Percentiles rank a stretch among this genome's conserved stretches.
These are phyloP conservation scores for Aleiodes sp. DNA, from an alignment of 1,140 invertebrate species.

Conservation along the genomic window DNA sequence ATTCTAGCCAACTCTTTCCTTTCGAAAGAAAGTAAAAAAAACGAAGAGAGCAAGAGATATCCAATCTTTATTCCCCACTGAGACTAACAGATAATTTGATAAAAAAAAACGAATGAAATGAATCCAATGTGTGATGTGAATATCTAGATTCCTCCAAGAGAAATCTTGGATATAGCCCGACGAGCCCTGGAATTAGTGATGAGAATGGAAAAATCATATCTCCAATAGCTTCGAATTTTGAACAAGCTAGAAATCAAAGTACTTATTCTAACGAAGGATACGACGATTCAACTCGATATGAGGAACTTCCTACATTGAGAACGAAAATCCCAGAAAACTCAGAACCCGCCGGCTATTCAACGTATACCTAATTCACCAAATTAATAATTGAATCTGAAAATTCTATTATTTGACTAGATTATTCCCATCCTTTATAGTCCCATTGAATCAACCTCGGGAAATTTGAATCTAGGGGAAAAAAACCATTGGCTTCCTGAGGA, in stretches of 20 bases:
- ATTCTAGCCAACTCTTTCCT: not conserved
- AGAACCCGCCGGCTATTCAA: not conserved
- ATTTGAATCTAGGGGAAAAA: conserved; percentile 24
- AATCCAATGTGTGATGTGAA: no score
- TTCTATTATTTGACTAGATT: not conserved
- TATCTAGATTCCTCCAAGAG: no score
- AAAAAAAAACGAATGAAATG: no score
- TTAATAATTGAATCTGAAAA: not conserved
- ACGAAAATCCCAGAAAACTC: not conserved
- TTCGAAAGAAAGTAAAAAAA: no score
- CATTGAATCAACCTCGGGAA: not conserved
- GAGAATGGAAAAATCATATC: not conserved
- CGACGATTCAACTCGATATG: not conserved
- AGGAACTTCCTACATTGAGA: not conserved
- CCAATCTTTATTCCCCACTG: no score
- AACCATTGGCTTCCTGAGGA: conserved; percentile 11
- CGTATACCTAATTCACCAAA: not conserved
- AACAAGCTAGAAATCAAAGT: no score
- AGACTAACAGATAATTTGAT: no score
- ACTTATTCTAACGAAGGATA: not conserved
- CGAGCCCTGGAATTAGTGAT: no score
- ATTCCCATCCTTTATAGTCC: not conserved
- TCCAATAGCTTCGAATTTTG: not conserved
- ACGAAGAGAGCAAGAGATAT: no score
- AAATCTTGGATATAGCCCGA: no score